Evolutionary conservation across 2,113 vertebrate genomes (phyloP).

Genomic region (Pseudorasbora parva): DNA sequence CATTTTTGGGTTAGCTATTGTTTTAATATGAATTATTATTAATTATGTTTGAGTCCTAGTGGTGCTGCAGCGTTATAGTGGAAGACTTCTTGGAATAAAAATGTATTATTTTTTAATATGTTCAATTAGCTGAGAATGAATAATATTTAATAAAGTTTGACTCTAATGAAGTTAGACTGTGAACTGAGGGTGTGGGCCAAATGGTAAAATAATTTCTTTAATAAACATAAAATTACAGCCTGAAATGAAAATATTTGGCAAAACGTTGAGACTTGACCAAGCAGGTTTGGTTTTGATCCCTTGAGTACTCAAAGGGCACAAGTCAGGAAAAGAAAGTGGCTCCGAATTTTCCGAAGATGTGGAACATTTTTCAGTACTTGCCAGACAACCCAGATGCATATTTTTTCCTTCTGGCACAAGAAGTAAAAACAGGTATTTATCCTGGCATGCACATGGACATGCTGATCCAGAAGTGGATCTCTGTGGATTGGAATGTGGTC

Average conservation of each 20-base stretch:
- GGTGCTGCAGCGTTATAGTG: not conserved
- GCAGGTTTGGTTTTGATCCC: slow-evolving; percentile 42
- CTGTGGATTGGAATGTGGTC: slow-evolving; percentile 26
- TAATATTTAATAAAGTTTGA: slow-evolving; percentile 25
- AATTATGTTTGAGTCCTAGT: not conserved
- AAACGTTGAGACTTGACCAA: slow-evolving; percentile 15
- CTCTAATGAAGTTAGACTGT: not conserved
- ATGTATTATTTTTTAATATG: not conserved
- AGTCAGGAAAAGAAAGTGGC: slow-evolving; percentile 22
- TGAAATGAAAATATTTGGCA: slow-evolving; percentile 10
- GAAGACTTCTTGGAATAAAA: not conserved
- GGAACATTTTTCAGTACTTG: slow-evolving; percentile 32
- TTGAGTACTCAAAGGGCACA: not conserved
- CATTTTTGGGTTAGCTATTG: not conserved
- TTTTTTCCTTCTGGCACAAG: slow-evolving; percentile 30
- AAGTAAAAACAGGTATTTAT: slow-evolving; percentile 44
- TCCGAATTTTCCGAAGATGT: slow-evolving; percentile 42
- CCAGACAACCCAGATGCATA: slow-evolving; percentile 27
- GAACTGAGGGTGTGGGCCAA: not conserved
- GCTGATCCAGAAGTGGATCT: slow-evolving; percentile 2
- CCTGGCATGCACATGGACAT: slow-evolving; percentile 18
- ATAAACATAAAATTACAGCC: slow-evolving; percentile 52
- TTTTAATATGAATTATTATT: not conserved
- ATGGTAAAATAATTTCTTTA: slow-evolving; percentile 1
- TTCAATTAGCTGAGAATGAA: not conserved